Base-by-base conservation (phyloP, 2,888 invertebrate species). In the Thelaira solivaga region DNA sequence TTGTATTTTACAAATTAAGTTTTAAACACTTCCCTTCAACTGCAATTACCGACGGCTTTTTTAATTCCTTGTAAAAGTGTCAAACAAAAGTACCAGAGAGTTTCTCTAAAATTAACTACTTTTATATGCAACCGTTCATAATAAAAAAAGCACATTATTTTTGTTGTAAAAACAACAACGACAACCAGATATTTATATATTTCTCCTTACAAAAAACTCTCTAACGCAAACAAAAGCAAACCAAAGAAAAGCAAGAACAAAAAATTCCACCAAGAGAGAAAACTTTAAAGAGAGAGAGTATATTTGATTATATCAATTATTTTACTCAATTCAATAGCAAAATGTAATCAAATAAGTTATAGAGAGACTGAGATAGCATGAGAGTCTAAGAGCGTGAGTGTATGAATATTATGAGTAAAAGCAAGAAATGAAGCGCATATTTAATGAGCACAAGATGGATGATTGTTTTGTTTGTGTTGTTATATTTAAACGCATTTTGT, bases 351-450 rank as follows among this genome's bases (percentile, higher is more conserved):
- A 24, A 55, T 31, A 76, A 64, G 57, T 65, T 69, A 76, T 71
- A 51, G 72, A 76, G 64, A 64, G 41, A 47, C 13, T 64, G 69
- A 68, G 62, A 62, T n/a, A 62, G 62, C 20, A 24, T 26, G 45
- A 45, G 49, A 57, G 51, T 31, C 3, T 10, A 47, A 76, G 67
- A 67, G 61, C 67, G 18, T 41, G 65, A 55, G 45, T 47, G 36
- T 18, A 8, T 20, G 7, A 55, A 39, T 24, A n/a, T n/a, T n/a
- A 43, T 39, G 67, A 67, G 67, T 45, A 59, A 61, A 74, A 45
- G 45, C 59, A 76, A 49, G 68, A 67, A 77, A 77, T 77, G 77
- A 77, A 77, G 77, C 77, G 73, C 73, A 77, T 77, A 64, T 62
- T 68, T 73, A 68, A 72, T 68, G 62, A 72, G 76, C 43, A 73